Conservation (phyloP, 2,113 vertebrate genomes). For the Pardalotus punctatus region DNA sequence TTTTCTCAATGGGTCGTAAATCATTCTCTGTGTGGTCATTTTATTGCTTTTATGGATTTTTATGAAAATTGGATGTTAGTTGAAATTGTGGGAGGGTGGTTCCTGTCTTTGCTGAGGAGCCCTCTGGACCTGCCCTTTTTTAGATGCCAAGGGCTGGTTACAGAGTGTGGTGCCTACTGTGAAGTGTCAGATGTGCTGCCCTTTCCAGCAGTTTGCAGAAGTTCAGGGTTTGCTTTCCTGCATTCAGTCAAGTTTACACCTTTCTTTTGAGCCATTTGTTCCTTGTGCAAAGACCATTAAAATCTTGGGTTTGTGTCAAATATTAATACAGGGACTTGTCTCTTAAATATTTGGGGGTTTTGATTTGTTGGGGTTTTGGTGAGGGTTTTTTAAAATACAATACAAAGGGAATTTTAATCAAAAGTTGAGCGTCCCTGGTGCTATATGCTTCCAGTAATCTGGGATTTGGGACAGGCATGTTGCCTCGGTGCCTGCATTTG, state of each 20-base stretch:
- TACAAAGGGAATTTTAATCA: not conserved
- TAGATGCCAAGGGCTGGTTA: too few relatives aligned
- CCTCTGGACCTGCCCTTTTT: not conserved
- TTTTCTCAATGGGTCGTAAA: conserved; percentile 96
- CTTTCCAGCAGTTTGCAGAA: not conserved
- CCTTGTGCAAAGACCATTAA: not conserved
- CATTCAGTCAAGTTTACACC: not conserved
- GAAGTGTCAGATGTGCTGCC: fast-evolving
- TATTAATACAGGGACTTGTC: not conserved
- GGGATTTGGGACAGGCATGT: not conserved
- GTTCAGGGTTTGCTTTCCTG: not conserved
- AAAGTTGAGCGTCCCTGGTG: not conserved
- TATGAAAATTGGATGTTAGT: fast-evolving
- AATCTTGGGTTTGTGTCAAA: not conserved
- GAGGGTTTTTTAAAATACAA: not conserved
- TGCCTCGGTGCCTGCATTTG: not conserved
- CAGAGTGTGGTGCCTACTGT: not conserved
- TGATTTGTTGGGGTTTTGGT: not conserved
- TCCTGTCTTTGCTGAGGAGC: not conserved
- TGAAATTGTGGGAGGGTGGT: not conserved
- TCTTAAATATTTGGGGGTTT: not conserved
- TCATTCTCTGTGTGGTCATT: conserved; percentile 75
- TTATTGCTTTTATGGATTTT: not conserved
- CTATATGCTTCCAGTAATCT: not conserved
- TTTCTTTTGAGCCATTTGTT: not conserved